Evolutionary conservation across 2,797 vertebrate species (phyloP), one percentile per base, ranked within the genome.

Genomic region (Apogon talboti): DNA sequence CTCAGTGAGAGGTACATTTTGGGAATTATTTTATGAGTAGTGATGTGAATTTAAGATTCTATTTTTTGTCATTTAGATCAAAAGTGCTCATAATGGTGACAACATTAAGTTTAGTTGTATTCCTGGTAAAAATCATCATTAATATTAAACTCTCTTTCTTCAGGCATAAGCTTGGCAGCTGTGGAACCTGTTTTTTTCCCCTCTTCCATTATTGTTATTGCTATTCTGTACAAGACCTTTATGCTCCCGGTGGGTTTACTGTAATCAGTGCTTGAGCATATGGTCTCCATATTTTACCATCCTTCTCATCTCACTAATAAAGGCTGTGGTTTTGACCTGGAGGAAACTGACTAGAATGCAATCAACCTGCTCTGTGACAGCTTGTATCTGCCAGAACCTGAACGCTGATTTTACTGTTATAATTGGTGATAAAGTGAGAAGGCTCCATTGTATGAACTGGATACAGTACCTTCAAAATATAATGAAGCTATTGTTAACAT

Each of bases 211-310:
- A 13, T 78, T 70, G 55, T 83, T 70, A 48, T 49, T 74, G 33
- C 55, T 62, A 38, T 75, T 84, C 48, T 73, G 46, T 74, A 49
- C 57, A 28, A 59, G 64, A 67, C 55, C 70, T 71, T 46, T 47
- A 53, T 71, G 54, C 74, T 74, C 74, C 82, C 74, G n/a, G 14
- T 59, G 76, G 80, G 52, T 78, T 83, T 62, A 73, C 61, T 55
- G 58, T 85, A 79, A 83, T 89, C 79, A 80, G 61, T 49, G 57
- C 55, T 70, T 12, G 48, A 71, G 59, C 84, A 86, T 84, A 86
- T 81, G 82, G 66, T 74, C n/a, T 45, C 57, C 61, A 67, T 82
- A 78, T 85, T 74, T 77, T 61, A 61, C 63, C 47, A 82, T 69
- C 59, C 6, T 28, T 62, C 6, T 28, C 59, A 70, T 84, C 64